phyloP scores from a whole-genome alignment of 2,797 vertebrate genomes.

The Neosilurus hyrtlii region DNA sequence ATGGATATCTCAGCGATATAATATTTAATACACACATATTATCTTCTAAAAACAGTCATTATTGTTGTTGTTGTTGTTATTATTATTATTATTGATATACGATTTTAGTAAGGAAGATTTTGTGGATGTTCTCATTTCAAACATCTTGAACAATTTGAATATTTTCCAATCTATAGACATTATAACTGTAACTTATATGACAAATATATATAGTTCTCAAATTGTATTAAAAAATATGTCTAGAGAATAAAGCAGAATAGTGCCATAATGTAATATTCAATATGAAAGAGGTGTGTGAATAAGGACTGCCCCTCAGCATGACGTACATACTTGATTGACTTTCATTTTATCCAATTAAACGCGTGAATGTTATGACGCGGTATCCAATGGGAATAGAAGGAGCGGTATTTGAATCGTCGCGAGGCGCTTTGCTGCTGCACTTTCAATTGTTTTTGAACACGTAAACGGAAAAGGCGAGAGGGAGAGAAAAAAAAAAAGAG shows the following conservation, averaged over 20 bases:
- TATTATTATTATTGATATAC: too few species aligned
- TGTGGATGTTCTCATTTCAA: not conserved
- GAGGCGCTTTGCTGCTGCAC: not conserved
- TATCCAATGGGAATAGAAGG: slow-evolving; percentile 46
- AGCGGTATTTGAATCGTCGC: slow-evolving; percentile 55
- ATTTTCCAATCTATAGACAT: not conserved
- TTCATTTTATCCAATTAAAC: not conserved
- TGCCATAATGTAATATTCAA: not conserved
- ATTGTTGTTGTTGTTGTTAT: too few species aligned
- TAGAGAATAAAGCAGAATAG: not conserved
- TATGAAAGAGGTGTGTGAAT: not conserved
- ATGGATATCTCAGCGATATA: not conserved
- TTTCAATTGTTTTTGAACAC: slow-evolving; percentile 7
- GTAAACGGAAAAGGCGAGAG: not conserved
- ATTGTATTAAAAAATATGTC: too few species aligned
- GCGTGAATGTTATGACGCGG: too few species aligned
- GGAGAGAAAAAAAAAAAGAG: not conserved
- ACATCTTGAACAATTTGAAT: not conserved
- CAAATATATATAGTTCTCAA: too few species aligned
- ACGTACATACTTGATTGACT: not conserved
- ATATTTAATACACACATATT: not conserved
- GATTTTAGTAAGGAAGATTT: too few species aligned
- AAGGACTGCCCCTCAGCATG: not conserved
- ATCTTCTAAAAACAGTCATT: not conserved
- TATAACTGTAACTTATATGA: not conserved